phyloP scores from a whole-genome alignment of 1,140 invertebrate genomes.

The Drosophila watanabei region DNA sequence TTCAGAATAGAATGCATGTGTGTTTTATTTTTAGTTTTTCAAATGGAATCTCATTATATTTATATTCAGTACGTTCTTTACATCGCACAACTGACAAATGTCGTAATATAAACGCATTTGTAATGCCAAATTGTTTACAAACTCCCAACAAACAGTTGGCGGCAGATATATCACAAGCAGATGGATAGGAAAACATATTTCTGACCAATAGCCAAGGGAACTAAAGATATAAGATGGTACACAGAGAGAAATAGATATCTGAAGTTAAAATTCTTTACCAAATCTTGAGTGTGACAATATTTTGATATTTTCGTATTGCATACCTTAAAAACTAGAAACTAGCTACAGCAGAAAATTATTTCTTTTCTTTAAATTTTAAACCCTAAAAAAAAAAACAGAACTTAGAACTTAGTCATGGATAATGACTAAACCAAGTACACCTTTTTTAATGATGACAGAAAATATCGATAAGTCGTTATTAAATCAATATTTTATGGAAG shows the following conservation, averaged over 20 bases:
- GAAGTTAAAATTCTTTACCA: neutral
- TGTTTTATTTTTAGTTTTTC: neutral
- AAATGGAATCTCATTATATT: neutral
- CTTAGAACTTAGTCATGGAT: too few relatives aligned
- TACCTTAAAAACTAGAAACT: too few relatives aligned
- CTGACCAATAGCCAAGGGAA: slow-evolving; percentile 62
- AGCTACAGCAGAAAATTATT: neutral
- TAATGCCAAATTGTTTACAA: slow-evolving; percentile 58
- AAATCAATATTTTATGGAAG: too few relatives aligned
- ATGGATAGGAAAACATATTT: slow-evolving; percentile 43
- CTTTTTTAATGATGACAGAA: too few relatives aligned
- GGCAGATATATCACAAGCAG: slow-evolving; percentile 43
- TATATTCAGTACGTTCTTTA: slow-evolving; percentile 6
- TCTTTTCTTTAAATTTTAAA: too few relatives aligned
- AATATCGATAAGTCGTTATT: too few relatives aligned
- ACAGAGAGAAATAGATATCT: slow-evolving; percentile 15
- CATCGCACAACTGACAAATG: slow-evolving; percentile 11
- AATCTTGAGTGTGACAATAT: neutral
- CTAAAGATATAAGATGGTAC: neutral
- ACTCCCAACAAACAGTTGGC: slow-evolving; percentile 49
- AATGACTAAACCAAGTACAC: too few relatives aligned
- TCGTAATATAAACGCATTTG: slow-evolving; percentile 41
- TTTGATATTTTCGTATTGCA: neutral
- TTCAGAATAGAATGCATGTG: neutral
- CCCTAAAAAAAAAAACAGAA: too few relatives aligned